Evolutionary conservation across 2,113 vertebrate species (phyloP).

Genomic region (Perognathus longimembris): DNA sequence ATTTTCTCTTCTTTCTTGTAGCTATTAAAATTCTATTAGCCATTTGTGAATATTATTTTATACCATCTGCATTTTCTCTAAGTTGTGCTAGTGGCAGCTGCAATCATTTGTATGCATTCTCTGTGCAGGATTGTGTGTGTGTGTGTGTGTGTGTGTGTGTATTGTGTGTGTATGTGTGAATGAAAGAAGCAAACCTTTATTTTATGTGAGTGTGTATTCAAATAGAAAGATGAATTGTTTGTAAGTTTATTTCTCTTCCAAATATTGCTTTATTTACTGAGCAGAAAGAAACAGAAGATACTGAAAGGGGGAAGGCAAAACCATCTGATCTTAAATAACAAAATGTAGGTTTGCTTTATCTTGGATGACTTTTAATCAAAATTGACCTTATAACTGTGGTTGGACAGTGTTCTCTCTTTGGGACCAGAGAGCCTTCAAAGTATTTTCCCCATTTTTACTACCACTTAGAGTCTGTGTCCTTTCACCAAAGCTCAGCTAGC

Average conservation of each 20-base stretch:
- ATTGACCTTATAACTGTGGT: neutral
- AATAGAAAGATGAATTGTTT: conserved; percentile 85
- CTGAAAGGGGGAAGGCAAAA: conserved; percentile 71
- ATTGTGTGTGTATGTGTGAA: neutral
- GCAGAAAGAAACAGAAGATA: conserved; percentile 80
- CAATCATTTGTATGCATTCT: conserved; percentile 86
- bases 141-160: neutral
- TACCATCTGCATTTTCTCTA: conserved; percentile 88
- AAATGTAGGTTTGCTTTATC: conserved; percentile 62
- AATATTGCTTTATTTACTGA: conserved; percentile 86
- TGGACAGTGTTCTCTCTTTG: neutral
- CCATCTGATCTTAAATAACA: conserved; percentile 80
- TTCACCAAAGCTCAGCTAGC: neutral
- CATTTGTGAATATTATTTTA: conserved; percentile 89
- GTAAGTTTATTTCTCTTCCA: conserved; percentile 82
- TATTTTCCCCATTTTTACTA: neutral
- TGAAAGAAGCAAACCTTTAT: conserved; percentile 83
- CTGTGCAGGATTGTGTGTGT: conserved; percentile 64
- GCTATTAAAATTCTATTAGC: conserved; percentile 91
- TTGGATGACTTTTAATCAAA: conserved; percentile 61
- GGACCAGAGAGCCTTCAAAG: neutral
- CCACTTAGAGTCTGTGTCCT: neutral
- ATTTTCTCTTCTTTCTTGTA: conserved; percentile 85
- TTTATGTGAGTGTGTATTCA: conserved; percentile 77
- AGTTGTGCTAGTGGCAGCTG: conserved; percentile 87